Percentiles rank a stretch among this genome's conserved stretches.
Evolutionary conservation across 2,888 invertebrate species (phyloP).

Genomic region (Pollenia labialis): DNA sequence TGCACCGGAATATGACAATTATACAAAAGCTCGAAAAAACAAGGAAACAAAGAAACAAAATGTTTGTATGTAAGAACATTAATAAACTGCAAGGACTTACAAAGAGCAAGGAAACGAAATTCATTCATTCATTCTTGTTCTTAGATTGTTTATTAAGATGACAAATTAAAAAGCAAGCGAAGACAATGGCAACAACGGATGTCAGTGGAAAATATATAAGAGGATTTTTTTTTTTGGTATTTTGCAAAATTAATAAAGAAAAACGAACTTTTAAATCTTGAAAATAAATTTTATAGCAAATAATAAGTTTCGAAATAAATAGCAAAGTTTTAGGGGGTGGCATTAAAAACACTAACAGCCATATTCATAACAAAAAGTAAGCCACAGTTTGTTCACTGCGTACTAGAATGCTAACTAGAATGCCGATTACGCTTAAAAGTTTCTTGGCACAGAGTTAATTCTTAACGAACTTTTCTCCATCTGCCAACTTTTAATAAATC

Average conservation of each 20-base stretch:
- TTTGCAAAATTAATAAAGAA: neutral
- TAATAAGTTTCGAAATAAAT: too few relatives aligned
- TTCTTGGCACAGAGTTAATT: too few relatives aligned
- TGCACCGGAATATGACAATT: slow-evolving; percentile 70
- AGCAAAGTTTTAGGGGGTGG: too few relatives aligned
- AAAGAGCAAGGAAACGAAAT: slow-evolving; percentile 24
- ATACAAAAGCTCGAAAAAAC: slow-evolving; percentile 41
- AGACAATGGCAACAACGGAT: slow-evolving; percentile 21
- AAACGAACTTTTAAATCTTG: neutral
- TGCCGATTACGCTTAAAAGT: too few relatives aligned
- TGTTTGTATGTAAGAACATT: slow-evolving; percentile 1
- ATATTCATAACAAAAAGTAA: too few relatives aligned
- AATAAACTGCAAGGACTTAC: slow-evolving; percentile 29
- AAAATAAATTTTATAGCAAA: too few relatives aligned
- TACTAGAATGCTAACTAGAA: too few relatives aligned
- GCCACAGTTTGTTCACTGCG: too few relatives aligned
- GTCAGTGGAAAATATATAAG: slow-evolving; percentile 17
- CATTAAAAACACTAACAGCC: too few relatives aligned
- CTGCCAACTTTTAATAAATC: too few relatives aligned
- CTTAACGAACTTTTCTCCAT: too few relatives aligned
- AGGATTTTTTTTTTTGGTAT: neutral
- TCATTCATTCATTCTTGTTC: slow-evolving; percentile 27
- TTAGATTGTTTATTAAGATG: slow-evolving; percentile 64
- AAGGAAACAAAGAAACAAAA: neutral
- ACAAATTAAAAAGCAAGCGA: slow-evolving; percentile 48